Evolutionary conservation across 1,140 invertebrate genomes (phyloP).

Genomic region (Sitophilus oryzae): DNA sequence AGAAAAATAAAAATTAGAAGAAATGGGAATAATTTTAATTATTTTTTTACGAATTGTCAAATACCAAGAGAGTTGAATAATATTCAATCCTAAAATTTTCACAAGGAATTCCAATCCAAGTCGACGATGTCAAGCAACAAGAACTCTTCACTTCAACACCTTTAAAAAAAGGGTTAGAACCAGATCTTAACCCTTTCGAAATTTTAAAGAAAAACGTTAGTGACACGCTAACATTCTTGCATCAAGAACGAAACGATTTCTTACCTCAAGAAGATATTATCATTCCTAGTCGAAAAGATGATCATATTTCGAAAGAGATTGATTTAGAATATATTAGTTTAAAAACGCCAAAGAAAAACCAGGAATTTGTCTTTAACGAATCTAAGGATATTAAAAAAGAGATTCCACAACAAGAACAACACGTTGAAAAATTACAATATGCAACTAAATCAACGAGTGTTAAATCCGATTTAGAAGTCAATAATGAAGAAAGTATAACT

Average conservation of each 20-base stretch:
- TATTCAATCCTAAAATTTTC: constrained; percentile 23
- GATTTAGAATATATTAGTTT: constrained; percentile 35
- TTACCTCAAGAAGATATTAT: constrained; percentile 41
- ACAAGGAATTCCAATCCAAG: constrained; percentile 27
- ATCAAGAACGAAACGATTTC: constrained; percentile 44
- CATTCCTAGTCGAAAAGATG: constrained; percentile 41
- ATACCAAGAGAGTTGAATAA: background rate
- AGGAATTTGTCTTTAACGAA: constrained; percentile 10
- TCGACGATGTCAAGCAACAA: constrained; percentile 12
- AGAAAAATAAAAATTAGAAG: too few relatives aligned
- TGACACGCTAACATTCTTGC: constrained; percentile 42
- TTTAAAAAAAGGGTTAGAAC: constrained; percentile 11
- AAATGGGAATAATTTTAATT: too few relatives aligned
- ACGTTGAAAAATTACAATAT: background rate
- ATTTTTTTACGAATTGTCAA: too few relatives aligned
- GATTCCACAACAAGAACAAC: background rate
- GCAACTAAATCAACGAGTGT: background rate
- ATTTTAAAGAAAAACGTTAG: constrained; percentile 38
- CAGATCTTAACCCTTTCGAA: constrained; percentile 30
- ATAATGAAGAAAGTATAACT: background rate
- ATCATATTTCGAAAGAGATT: constrained; percentile 38
- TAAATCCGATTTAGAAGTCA: background rate
- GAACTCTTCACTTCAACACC: constrained; percentile 28
- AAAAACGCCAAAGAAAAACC: constrained; percentile 26
- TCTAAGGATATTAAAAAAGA: background rate